These are phyloP conservation scores for Heteractis magnifica DNA, from an alignment of 92 coral and sea anemone genomes.

Conservation along the genomic window DNA sequence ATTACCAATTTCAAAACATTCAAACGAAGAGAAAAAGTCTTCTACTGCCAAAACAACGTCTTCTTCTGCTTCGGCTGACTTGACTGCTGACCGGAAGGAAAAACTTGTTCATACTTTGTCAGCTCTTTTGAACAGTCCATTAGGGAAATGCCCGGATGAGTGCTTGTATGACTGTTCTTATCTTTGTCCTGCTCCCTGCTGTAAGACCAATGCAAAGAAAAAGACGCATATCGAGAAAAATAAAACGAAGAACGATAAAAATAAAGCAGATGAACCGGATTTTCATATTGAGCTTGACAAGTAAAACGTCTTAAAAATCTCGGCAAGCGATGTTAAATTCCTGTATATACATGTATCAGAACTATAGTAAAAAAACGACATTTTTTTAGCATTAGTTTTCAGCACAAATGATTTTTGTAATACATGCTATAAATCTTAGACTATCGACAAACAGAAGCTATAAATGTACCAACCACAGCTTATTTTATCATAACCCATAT, in stretches of 20 bases:
- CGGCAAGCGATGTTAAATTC: neutral
- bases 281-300: neutral
- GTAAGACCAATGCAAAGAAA: neutral
- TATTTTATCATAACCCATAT: too few relatives aligned
- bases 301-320: neutral
- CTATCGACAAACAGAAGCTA: too few relatives aligned
- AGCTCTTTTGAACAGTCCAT: slow-evolving; percentile 10
- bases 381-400: too few relatives aligned
- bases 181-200: slow-evolving; percentile 27
- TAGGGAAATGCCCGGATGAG: slow-evolving; percentile 14
- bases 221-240: neutral
- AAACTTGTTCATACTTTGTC: slow-evolving; percentile 26
- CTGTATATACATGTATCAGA: neutral
- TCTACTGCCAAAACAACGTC: neutral
- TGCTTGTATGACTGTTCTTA: slow-evolving; percentile 17
- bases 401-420: too few relatives aligned
- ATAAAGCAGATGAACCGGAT: neutral
- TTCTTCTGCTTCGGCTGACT: neutral
- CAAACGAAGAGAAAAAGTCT: neutral
- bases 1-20: neutral
- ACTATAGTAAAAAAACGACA: neutral
- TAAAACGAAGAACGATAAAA: neutral
- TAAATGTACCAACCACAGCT: too few relatives aligned
- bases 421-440: too few relatives aligned
- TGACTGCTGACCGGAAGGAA: slow-evolving; percentile 14